These are phyloP conservation scores for Rhodophaea formosa DNA, from an alignment of 2,888 invertebrate genomes.

Conservation along the genomic window DNA sequence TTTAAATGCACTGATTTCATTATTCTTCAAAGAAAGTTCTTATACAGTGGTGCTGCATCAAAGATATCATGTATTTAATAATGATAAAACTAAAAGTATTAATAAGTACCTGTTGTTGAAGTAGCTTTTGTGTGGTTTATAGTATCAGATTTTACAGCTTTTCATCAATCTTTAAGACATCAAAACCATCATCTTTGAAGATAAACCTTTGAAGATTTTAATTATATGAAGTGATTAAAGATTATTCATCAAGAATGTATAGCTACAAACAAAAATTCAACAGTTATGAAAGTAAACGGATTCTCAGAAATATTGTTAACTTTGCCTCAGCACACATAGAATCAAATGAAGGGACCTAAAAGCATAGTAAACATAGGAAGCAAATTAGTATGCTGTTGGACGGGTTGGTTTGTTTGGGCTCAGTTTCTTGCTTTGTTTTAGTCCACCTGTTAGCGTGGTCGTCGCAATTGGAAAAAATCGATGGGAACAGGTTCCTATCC, in stretches of 20 bases:
- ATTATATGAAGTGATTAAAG: neutral
- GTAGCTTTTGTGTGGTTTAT: too few relatives aligned
- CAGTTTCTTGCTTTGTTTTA: conserved; percentile 34
- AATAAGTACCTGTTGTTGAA: too few relatives aligned
- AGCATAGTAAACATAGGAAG: conserved; percentile 55
- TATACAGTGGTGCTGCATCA: too few relatives aligned
- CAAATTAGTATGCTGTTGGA: conserved; percentile 50
- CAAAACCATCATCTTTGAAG: too few relatives aligned
- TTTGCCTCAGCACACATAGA: conserved; percentile 16
- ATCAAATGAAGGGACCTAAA: conserved; percentile 36
- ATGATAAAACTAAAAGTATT: too few relatives aligned
- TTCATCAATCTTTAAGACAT: too few relatives aligned
- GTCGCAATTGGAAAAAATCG: conserved; percentile 29
- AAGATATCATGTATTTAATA: too few relatives aligned
- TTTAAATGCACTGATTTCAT: too few relatives aligned
- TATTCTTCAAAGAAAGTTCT: too few relatives aligned
- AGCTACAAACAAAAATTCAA: neutral
- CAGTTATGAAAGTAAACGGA: conserved; percentile 4
- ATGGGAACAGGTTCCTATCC: conserved; percentile 21
- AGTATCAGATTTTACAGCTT: too few relatives aligned
- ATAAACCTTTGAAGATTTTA: too few relatives aligned
- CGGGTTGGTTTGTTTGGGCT: conserved; percentile 38
- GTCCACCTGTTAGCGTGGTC: conserved; percentile 34
- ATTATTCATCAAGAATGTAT: neutral
- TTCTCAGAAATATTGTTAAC: conserved; percentile 13